Evolutionary conservation across 2,888 invertebrate genomes (phyloP).

Genomic region (Napeogenes inachia): DNA sequence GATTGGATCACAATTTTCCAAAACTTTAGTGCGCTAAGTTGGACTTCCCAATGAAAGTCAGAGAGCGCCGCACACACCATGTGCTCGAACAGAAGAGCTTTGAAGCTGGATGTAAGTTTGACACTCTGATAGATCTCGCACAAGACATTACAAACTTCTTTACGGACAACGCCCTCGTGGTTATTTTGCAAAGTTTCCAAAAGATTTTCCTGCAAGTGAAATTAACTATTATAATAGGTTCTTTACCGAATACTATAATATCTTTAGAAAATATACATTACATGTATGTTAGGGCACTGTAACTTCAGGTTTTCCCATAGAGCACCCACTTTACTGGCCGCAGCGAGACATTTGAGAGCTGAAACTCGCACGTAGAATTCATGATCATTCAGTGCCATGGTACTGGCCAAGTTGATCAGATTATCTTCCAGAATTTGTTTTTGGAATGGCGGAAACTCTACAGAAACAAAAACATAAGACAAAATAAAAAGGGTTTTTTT

Average conservation of each 20-base stretch:
- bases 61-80: constrained; percentile 81
- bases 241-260: too few relatives aligned
- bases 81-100: constrained; percentile 77
- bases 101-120: constrained; percentile 74
- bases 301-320: constrained; percentile 81
- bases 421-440: constrained; percentile 81
- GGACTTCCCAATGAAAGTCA: constrained; percentile 91
- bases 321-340: constrained; percentile 80
- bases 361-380: constrained; percentile 87
- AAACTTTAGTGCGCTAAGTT: constrained; percentile 82
- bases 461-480: constrained; percentile 34
- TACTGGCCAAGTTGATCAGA: constrained; percentile 80
- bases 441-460: constrained; percentile 88
- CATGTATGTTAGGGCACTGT: constrained; percentile 78
- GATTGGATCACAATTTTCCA: constrained; percentile 83
- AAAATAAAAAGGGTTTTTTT: background rate
- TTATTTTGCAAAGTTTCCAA: constrained; percentile 80
- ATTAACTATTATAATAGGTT: too few relatives aligned
- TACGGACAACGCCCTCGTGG: constrained; percentile 86
- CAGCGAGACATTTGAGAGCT: constrained; percentile 83
- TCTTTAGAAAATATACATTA: constrained; percentile 46
- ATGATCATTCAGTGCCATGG: constrained; percentile 81
- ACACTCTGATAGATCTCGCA: constrained; percentile 81
- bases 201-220: constrained; percentile 64
- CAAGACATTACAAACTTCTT: constrained; percentile 83